Conservation (phyloP, 2,113 vertebrate species). For the Scalopus aquaticus region DNA sequence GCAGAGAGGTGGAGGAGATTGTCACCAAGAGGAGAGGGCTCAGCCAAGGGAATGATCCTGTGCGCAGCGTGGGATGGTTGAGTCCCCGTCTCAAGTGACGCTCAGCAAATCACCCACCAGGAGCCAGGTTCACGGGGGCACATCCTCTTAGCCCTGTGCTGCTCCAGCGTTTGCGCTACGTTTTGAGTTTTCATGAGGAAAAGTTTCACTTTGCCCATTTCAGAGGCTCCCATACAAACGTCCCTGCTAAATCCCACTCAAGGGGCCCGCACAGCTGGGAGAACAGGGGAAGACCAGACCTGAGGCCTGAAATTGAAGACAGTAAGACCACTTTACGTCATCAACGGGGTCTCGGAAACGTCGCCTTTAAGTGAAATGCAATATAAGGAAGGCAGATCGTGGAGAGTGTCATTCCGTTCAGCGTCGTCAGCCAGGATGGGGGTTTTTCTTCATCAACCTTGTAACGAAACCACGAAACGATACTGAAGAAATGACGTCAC, state of each 20-base stretch:
- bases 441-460: too few relatives aligned
- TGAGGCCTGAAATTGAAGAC: not conserved
- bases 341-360: too few relatives aligned
- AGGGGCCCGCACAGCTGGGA: not conserved
- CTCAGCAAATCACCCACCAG: not conserved
- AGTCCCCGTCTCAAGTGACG: fast-evolving
- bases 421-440: too few relatives aligned
- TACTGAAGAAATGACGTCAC: too few relatives aligned
- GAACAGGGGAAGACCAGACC: not conserved
- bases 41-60: too few relatives aligned
- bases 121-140: fast-evolving
- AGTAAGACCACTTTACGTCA: too few relatives aligned
- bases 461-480: too few relatives aligned
- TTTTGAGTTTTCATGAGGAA: not conserved
- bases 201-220: not conserved
- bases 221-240: not conserved
- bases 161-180: not conserved
- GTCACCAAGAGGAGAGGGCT: not conserved
- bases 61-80: fast-evolving
- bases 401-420: too few relatives aligned
- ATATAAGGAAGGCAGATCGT: too few relatives aligned
- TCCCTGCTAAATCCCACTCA: not conserved
- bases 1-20: not conserved
- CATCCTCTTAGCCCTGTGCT: not conserved
- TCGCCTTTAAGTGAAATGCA: too few relatives aligned